Evolutionary conservation across 2,113 vertebrate genomes (phyloP), one percentile per base, ranked within the genome.

Genomic region (Thunnus maccoyii): DNA sequence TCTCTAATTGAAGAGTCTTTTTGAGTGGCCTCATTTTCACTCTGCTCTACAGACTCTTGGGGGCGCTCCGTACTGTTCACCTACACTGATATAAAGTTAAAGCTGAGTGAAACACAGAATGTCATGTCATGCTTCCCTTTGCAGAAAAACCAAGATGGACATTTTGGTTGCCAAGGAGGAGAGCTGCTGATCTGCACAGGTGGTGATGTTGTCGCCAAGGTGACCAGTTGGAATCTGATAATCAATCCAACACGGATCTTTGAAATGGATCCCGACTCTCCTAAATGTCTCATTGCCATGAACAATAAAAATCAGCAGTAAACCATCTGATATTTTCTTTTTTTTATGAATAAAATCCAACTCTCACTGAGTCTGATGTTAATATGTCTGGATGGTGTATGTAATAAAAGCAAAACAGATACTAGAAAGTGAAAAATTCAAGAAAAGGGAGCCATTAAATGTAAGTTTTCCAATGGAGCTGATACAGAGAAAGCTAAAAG

Each of bases 131-230:
- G 8, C 41, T 72, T 67, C 30, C 72, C 48, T 75, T n/a, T 61
- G 36, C 88, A 96, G 95, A 64, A 8, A 0, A 46, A 91, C 78
- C 68, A 93, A 86, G 83, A 73, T 14, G 56, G 76, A 94, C 52
- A 93, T 95, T 72, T 44, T 93, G 72, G 82, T 96, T 18, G n/a
- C 10, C 27, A 93, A 90, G 67, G 91, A 95, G 5, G 88, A 64
- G 36, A 41, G 32, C 51, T 95, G 95, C 88, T 93, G 73, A 94
- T 0, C n/a, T 9, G 55, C 4, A 2, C 3, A n/a, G 55, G n/a
- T 9, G 54, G 11, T 7, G 25, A 80, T 1, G 13, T 56, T 62
- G 68, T 30, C 8, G 3, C 36, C 22, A 50, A 14, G 20, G 5
- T 18, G 36, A 48, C 61, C 30, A 36, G 22, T 62, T 18, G 22